A percentile compares a stretch with the other conserved stretches of the same genome.
These are phyloP conservation scores for Glaucomys volans DNA, from an alignment of 2,113 vertebrate species.

Conservation along the genomic window DNA sequence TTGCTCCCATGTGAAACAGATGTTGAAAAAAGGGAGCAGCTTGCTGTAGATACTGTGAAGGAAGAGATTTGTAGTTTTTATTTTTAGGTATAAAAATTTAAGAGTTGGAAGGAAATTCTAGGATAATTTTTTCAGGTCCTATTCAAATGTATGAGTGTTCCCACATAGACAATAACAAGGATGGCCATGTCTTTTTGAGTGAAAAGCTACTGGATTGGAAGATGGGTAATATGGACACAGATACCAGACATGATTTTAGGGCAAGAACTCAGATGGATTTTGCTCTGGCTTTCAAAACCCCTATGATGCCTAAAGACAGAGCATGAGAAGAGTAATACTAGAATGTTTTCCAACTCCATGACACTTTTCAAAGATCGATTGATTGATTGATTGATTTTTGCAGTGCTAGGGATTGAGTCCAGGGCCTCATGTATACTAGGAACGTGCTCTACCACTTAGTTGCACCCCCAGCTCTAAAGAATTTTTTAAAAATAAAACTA, in stretches of 20 bases:
- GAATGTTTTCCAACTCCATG: neutral
- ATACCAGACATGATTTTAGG: neutral
- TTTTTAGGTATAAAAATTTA: neutral
- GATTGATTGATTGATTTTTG: neutral
- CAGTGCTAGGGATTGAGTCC: too few relatives aligned
- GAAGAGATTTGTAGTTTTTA: neutral
- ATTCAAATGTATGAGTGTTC: neutral
- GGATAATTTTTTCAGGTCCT: neutral
- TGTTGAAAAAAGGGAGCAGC: neutral
- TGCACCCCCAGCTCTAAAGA: too few relatives aligned
- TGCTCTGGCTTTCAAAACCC: neutral
- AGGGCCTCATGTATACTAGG: too few relatives aligned
- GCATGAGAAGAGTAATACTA: neutral
- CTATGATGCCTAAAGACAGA: neutral
- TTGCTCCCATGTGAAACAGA: neutral
- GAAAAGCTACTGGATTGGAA: neutral
- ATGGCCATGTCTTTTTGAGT: neutral
- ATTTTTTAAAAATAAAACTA: neutral
- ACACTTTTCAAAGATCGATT: neutral
- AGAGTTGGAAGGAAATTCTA: neutral
- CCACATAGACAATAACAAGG: neutral
- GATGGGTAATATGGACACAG: too few relatives aligned
- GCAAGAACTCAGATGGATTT: neutral
- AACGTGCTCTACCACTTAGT: too few relatives aligned
- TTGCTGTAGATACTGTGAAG: neutral